phyloP scores from a whole-genome alignment of 1,140 invertebrate species.

The Drosophila tristis region DNA sequence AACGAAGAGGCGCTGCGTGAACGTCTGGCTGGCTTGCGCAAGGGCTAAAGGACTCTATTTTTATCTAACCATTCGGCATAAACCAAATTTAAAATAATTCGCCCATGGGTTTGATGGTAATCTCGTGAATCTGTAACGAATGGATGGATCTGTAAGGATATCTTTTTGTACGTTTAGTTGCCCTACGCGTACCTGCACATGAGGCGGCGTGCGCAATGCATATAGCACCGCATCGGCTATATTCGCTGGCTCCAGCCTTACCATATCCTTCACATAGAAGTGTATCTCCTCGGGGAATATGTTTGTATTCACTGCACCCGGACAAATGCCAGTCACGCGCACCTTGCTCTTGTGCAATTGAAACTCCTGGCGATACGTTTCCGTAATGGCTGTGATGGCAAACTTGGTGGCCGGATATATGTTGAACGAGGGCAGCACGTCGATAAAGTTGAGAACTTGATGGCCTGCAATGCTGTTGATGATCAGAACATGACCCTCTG shows the following conservation, averaged over 20 bases:
- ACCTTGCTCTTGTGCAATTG: conserved; percentile 85
- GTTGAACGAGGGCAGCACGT: conserved; percentile 82
- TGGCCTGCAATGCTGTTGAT: conserved; percentile 83
- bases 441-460: conserved; percentile 79
- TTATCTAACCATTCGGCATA: background rate
- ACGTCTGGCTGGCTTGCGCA: conserved; percentile 77
- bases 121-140: conserved; percentile 82
- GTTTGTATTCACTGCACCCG: conserved; percentile 87
- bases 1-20: conserved; percentile 86
- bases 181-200: conserved; percentile 85
- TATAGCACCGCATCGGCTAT: conserved; percentile 87
- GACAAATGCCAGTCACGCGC: conserved; percentile 86
- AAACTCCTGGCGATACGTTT: conserved; percentile 87
- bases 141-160: background rate
- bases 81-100: conserved; percentile 71
- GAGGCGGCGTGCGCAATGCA: conserved; percentile 86
- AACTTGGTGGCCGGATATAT: conserved; percentile 88
- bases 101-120: conserved; percentile 83
- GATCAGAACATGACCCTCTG: conserved; percentile 88
- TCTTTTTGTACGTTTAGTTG: too few relatives aligned
- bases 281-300: conserved; percentile 84
- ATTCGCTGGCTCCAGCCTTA: conserved; percentile 83
- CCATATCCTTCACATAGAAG: conserved; percentile 72
- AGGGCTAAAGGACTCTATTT: background rate
- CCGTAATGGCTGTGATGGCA: conserved; percentile 87